Conservation (phyloP, 2,888 invertebrate genomes). For the Calephelis perditalis region DNA sequence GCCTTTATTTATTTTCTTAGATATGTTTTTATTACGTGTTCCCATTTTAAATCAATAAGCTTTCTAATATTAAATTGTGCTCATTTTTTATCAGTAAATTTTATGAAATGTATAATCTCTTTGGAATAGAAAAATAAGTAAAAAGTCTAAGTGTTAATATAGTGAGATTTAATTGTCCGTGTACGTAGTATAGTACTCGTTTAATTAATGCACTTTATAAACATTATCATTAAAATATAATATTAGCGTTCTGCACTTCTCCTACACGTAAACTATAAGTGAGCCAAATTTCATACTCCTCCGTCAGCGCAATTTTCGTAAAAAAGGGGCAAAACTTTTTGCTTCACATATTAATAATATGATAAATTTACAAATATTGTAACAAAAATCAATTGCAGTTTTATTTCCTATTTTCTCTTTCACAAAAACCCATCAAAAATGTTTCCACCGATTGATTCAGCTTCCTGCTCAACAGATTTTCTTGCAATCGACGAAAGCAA, state of each 20-base stretch:
- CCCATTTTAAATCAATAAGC: slow-evolving; percentile 7
- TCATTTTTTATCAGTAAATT: neutral
- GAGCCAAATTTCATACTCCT: too few relatives aligned
- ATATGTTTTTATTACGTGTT: slow-evolving; percentile 14
- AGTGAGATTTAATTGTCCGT: too few relatives aligned
- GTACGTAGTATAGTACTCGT: too few relatives aligned
- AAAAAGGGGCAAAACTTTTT: too few relatives aligned
- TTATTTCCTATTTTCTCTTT: neutral
- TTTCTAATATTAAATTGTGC: slow-evolving; percentile 3
- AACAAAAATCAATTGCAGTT: neutral
- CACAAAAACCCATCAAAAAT: slow-evolving; percentile 26
- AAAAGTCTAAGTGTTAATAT: too few relatives aligned
- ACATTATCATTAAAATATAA: too few relatives aligned
- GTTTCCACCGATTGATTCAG: slow-evolving; percentile 28
- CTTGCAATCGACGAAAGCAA: slow-evolving; percentile 29
- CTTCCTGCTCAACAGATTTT: slow-evolving; percentile 30
- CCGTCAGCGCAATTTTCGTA: too few relatives aligned
- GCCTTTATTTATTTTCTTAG: slow-evolving; percentile 18
- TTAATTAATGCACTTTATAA: too few relatives aligned
- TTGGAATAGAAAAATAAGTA: neutral
- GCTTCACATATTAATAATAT: too few relatives aligned
- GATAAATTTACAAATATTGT: too few relatives aligned
- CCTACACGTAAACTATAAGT: too few relatives aligned
- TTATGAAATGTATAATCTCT: neutral
- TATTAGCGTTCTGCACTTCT: too few relatives aligned